These are phyloP conservation scores for Agonopterix alstromeriana DNA, from an alignment of 2,888 invertebrate genomes.

Conservation along the genomic window DNA sequence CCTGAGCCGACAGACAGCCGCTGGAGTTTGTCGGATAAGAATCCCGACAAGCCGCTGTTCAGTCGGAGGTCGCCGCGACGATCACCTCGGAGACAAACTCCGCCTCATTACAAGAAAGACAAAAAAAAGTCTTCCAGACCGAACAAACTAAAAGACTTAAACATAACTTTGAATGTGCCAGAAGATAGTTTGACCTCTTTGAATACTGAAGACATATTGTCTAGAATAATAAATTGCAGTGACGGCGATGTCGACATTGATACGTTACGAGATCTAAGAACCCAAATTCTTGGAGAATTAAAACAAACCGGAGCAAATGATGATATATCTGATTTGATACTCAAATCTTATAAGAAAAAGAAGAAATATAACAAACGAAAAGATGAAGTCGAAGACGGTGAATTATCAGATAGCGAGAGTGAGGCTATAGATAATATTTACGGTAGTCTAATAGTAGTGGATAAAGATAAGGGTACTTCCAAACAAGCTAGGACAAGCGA, in stretches of 20 bases:
- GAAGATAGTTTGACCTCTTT: conserved; percentile 56
- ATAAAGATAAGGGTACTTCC: conserved; percentile 24
- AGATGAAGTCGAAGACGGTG: conserved; percentile 62
- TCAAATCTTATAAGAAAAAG: conserved; percentile 52
- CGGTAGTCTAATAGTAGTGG: conserved; percentile 47
- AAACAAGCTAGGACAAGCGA: conserved; percentile 15
- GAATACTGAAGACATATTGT: conserved; percentile 59
- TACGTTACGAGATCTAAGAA: conserved; percentile 61
- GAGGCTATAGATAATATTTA: conserved; percentile 63
- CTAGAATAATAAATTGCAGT: conserved; percentile 59
- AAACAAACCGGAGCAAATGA: conserved; percentile 59
- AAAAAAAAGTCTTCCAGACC: conserved; percentile 42
- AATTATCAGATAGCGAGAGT: conserved; percentile 67
- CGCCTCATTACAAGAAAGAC: conserved; percentile 46
- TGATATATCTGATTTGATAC: conserved; percentile 63
- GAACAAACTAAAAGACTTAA: conserved; percentile 44
- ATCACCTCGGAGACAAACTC: conserved; percentile 31
- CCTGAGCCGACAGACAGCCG: conserved; percentile 36
- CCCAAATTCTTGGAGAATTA: conserved; percentile 66
- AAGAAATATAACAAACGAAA: conserved; percentile 28
- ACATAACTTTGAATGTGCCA: conserved; percentile 64
- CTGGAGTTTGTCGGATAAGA: conserved; percentile 23
- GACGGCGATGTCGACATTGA: conserved; percentile 66
- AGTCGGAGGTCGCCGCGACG: conserved; percentile 42
- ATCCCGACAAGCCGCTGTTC: conserved; percentile 36